Conservation (phyloP, 2,888 invertebrate species). For the Flexamia atlantica region DNA sequence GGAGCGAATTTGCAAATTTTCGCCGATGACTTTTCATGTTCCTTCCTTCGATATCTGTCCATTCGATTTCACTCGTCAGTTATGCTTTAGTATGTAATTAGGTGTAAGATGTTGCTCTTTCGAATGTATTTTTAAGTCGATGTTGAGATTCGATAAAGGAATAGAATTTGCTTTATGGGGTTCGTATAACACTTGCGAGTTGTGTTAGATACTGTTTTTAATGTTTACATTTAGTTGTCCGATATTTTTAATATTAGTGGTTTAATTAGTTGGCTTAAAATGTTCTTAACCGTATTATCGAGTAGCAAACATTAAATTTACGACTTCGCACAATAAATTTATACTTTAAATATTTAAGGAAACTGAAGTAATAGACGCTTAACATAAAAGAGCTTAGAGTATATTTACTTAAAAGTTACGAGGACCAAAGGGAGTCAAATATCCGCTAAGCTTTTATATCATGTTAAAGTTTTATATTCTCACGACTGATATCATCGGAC, state of each 20-base stretch:
- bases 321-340: slow-evolving; percentile 17
- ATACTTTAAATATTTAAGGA: not conserved
- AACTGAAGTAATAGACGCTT: slow-evolving; percentile 4
- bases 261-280: slow-evolving; percentile 8
- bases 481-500: not conserved
- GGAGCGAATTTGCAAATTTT: too few relatives aligned
- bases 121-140: slow-evolving; percentile 9
- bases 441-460: slow-evolving; percentile 10
- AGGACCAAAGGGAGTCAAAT: slow-evolving; percentile 19
- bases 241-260: not conserved
- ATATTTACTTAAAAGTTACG: slow-evolving; percentile 13
- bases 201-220: not conserved
- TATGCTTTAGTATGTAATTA: slow-evolving; percentile 38
- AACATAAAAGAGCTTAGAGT: slow-evolving; percentile 14
- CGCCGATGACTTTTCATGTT: slow-evolving; percentile 40
- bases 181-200: not conserved
- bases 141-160: not conserved
- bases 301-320: slow-evolving; percentile 44
- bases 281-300: slow-evolving; percentile 39
- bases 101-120: slow-evolving; percentile 44
- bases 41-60: slow-evolving; percentile 54
- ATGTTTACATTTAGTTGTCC: not conserved
- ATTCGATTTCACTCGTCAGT: slow-evolving; percentile 21
- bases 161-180: slow-evolving; percentile 9
- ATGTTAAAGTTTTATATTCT: not conserved